These are phyloP conservation scores for Ariopsis seemanni DNA, from an alignment of 2,113 vertebrate genomes.

Conservation along the genomic window DNA sequence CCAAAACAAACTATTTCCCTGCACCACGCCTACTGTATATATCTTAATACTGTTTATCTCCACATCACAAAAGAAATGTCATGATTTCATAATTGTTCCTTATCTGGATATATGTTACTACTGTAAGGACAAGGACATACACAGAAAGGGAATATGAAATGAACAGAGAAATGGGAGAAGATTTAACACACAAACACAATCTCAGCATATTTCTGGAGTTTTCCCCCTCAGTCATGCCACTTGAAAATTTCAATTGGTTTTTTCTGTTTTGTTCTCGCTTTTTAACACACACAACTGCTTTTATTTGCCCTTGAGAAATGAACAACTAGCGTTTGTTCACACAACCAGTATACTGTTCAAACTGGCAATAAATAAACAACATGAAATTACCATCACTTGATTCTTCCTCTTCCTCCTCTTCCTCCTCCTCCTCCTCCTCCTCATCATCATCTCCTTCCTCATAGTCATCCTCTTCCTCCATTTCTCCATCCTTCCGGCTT, in stretches of 20 bases:
- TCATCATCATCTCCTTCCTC: conserved; percentile 47
- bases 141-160: conserved; percentile 38
- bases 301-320: neutral
- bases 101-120: neutral
- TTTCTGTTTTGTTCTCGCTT: too few species aligned
- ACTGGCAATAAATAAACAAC: neutral
- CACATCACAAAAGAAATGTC: neutral
- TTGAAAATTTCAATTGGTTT: neutral
- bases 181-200: conserved; percentile 4
- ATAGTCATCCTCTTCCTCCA: conserved; percentile 59
- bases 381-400: conserved; percentile 84
- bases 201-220: conserved; percentile 2
- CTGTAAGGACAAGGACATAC: neutral
- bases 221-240: neutral
- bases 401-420: conserved; percentile 65
- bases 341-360: neutral
- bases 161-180: conserved; percentile 22
- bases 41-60: neutral
- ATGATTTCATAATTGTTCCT: neutral
- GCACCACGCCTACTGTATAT: neutral
- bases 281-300: too few species aligned
- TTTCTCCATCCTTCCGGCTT: conserved; percentile 64
- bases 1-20: neutral
- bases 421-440: conserved; percentile 51
- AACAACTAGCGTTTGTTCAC: neutral